Base-by-base conservation (phyloP, 2,888 invertebrate species). In the Clistopyga incitator region DNA sequence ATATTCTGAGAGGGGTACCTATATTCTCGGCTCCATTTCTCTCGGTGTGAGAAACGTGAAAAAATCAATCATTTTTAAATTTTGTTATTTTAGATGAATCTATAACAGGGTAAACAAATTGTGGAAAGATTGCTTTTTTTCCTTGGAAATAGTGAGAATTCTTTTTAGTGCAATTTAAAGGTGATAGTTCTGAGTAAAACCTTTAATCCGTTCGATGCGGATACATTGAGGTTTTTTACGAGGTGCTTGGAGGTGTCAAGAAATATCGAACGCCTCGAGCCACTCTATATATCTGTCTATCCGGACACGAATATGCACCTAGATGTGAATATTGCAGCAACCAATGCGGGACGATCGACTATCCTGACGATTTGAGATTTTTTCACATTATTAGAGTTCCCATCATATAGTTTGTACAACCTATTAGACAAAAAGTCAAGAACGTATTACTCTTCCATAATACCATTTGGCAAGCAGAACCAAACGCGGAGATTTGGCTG, bases 361-460 rank as follows among this genome's bases (percentile, higher is more conserved):
- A 3, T 15, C n/a, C 11, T 13, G 34, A 68, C 11, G 29, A 18
- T 68, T 50, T 50, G 13, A 29, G 25, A 47, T 47, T 18, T 65
- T 75, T 50, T 34, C 3, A 34, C 29, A 23, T 64, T 64, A 74
- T 64, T 38, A 34, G 64, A 64, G 34, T 34, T 50, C 20, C 23
- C 20, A 74, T 64, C 50, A 10, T 61, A 34, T 34, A 34, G 18
- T 20, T 61, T 34, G 34, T 61, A 52, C 20, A 68, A 13, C 42
- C 18, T 13, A 18, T 11, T 13, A 23, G n/a, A 25, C 25, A 13
- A 59, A 25, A 45, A 20, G 47, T 20, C 68, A 45, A 45, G 54
- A 47, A 77, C 77, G 77, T 77, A 56, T 68, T 77, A 77, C 68
- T 68, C 76, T 76, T 54, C 47, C 71, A 20, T 71, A 71, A 78